These are phyloP conservation scores for Muntiacus reevesi DNA, from an alignment of 2,113 vertebrate genomes.

Conservation along the genomic window DNA sequence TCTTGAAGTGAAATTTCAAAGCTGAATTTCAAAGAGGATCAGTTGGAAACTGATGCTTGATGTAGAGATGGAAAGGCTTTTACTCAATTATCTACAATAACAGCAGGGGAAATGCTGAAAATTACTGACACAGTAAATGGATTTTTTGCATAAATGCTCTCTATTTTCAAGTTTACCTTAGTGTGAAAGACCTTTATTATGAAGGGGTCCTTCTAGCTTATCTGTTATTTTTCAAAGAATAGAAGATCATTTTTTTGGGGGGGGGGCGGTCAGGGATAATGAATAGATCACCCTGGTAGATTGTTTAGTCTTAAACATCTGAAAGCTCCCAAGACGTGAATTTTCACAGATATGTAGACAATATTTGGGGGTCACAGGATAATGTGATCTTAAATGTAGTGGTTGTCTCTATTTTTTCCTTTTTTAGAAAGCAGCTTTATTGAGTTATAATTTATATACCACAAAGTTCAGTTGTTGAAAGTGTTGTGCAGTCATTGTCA, in stretches of 20 bases:
- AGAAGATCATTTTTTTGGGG: not conserved
- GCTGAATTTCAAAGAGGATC: slow-evolving; percentile 67
- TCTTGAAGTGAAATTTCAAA: slow-evolving; percentile 68
- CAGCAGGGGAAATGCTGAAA: slow-evolving; percentile 69
- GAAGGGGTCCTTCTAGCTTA: slow-evolving; percentile 18
- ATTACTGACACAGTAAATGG: slow-evolving; percentile 79
- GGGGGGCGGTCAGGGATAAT: not conserved
- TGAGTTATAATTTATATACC: not conserved
- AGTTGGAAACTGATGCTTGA: slow-evolving; percentile 70
- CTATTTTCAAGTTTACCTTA: slow-evolving; percentile 72
- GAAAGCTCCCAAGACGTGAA: not conserved
- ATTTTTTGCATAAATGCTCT: slow-evolving; percentile 76
- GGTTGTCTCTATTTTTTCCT: not conserved
- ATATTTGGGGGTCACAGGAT: not conserved
- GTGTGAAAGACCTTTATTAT: slow-evolving; percentile 70
- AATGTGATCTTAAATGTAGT: not conserved
- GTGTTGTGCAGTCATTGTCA: not conserved
- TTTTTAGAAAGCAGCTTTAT: not conserved
- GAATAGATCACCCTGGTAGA: not conserved
- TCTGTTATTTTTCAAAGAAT: slow-evolving; percentile 33
- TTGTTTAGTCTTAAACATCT: not conserved
- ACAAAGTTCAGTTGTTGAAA: not conserved
- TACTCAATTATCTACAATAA: slow-evolving; percentile 71
- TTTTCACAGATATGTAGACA: not conserved
- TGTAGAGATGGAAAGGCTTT: slow-evolving; percentile 71